Evolutionary conservation across 2,888 invertebrate genomes (phyloP), one percentile per base, ranked within the genome.

Genomic region (Torymus aiolomorphi): DNA sequence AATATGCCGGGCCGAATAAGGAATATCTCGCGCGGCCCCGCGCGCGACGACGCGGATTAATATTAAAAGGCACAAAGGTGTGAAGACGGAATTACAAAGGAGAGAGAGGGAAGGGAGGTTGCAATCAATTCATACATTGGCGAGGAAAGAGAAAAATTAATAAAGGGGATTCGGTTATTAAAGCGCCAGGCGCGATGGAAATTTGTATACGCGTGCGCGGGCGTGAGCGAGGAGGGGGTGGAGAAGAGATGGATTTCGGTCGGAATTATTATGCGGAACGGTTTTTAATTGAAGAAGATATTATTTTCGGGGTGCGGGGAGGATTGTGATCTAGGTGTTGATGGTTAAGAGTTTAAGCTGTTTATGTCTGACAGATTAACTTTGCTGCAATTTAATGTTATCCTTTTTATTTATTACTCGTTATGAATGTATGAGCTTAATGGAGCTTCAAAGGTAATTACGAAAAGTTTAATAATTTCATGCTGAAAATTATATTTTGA

Each of bases 1-100:
- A 89, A 89, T 88, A 88, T 89, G 89, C 87, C 81, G 87, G 79
- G 78, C 81, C 62, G 81, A 66, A 72, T n/a, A 80, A 80, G 75
- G 81, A 83, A 78, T 78, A 52, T 70, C 78, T 76, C 74, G 73
- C 67, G 81, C 78, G 80, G 78, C 31, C 5, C 31, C 3, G n/a
- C n/a, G n/a, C 3, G 31, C 31, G 74, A 70, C 76, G 67, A n/a
- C 49, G 75, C 42, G 80, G 82, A 84, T 78, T 81, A 80, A 83
- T 81, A 84, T 78, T 81, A 83, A 82, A 66, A 78, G 82, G 82
- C 76, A 82, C 61, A 57, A 72, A 80, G 81, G 81, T 80, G 84
- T 73, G 83, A 80, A 80, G 84, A 77, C 79, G 83, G 82, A 83
- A 84, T 83, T 83, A 83, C 81, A 81, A 82, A 84, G 82, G 82